Evolutionary conservation across 2,113 vertebrate genomes (phyloP), one percentile per base, ranked within the genome.

Genomic region (Heloderma charlesbogerti): DNA sequence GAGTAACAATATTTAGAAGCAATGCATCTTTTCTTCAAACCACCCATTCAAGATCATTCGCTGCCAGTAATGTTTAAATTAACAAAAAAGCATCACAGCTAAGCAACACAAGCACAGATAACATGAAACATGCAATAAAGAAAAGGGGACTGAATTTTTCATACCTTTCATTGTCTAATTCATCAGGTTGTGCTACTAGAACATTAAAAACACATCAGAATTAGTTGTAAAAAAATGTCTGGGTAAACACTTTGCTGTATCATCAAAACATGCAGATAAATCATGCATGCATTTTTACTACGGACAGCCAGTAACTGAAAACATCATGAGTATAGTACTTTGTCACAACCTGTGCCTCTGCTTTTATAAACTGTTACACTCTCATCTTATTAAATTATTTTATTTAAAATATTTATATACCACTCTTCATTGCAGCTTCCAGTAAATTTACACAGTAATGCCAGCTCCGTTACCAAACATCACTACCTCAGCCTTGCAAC

Each of bases 161-260:
- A 95, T 98, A 99, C 99, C 99, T 99, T 96, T 99, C 99, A 95
- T 96, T 98, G 97, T 99, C 99, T 95, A 97, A 96, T 87, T 98
- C 98, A 13, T 97, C 98, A 93, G 95, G 83, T 97, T 97, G 97
- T 57, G 97, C 93, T 96, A 97, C 97, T 98, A 96, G 95, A 98
- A 97, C 45, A 97, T 95, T 96, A 96, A 97, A 97, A 97, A 97
- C 95, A 97, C 95, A 96, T 91, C 91, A 95, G 92, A 83, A 95
- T 98, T 97, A 98, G 96, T 95, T 89, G 95, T 93, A 87, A 95
- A 95, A 94, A 96, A 97, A 92, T 93, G 85, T 92, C 96, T 87
- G 88, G 13, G 84, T 94, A 94, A 95, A 94, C 25, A 91, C 81
- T 94, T 92, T 95, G 96, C 77, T 88, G 93, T 92, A 94, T 85